These are phyloP conservation scores for Siniperca scherzeri DNA, from an alignment of 2,797 vertebrate species.

Conservation along the genomic window DNA sequence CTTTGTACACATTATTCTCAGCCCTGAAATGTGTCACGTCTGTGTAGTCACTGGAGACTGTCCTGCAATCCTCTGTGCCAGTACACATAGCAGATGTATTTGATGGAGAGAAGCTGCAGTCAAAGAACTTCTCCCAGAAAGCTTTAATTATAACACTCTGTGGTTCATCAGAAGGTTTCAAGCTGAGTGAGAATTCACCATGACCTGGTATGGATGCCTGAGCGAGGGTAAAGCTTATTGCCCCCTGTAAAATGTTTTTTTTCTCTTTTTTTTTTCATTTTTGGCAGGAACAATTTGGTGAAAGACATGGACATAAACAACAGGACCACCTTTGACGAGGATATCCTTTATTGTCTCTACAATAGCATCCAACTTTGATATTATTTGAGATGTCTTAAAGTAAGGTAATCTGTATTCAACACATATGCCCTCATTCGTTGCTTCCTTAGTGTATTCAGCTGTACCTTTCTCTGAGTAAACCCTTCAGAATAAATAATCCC, in stretches of 20 bases:
- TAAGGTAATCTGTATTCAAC: constrained; percentile 66
- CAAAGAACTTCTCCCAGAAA: constrained; percentile 70
- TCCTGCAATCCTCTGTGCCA: constrained; percentile 74
- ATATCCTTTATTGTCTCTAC: constrained; percentile 49
- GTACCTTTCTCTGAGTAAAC: constrained; percentile 57
- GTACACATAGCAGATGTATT: constrained; percentile 66
- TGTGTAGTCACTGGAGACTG: constrained; percentile 73
- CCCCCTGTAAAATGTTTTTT: constrained; percentile 64
- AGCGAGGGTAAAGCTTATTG: constrained; percentile 75
- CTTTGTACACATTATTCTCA: constrained; percentile 79
- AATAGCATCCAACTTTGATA: not conserved
- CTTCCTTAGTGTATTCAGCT: constrained; percentile 57
- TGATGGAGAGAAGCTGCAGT: constrained; percentile 68
- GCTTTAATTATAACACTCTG: constrained; percentile 55
- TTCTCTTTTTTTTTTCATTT: constrained; percentile 53
- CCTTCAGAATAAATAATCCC: constrained; percentile 56
- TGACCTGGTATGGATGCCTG: constrained; percentile 68
- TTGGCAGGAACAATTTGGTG: constrained; percentile 50
- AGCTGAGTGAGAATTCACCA: constrained; percentile 66
- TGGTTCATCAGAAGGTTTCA: constrained; percentile 72
- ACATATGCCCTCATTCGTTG: constrained; percentile 69
- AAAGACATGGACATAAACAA: constrained; percentile 69
- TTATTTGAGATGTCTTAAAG: rapidly evolving
- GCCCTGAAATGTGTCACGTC: constrained; percentile 68
- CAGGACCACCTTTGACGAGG: constrained; percentile 72